These are phyloP conservation scores for Nesidiocoris tenuis DNA, from an alignment of 2,888 invertebrate genomes.

Conservation along the genomic window DNA sequence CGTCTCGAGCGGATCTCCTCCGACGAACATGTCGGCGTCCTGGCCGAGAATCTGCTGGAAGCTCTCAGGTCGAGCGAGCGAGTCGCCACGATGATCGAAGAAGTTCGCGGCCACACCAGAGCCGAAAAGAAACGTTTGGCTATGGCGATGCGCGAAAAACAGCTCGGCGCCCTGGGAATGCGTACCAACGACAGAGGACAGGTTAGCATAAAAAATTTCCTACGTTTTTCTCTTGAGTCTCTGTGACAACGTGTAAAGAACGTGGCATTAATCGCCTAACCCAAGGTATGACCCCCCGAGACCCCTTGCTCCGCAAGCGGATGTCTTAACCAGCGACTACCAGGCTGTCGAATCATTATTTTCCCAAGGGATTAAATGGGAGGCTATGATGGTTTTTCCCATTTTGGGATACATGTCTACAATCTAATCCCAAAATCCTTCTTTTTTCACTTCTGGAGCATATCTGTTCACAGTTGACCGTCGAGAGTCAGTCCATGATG, in stretches of 20 bases:
- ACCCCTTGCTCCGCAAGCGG: too few species aligned
- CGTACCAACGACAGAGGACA: slow-evolving; percentile 96
- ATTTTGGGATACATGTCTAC: too few species aligned
- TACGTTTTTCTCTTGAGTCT: too few species aligned
- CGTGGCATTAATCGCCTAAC: too few species aligned
- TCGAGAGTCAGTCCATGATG: slow-evolving; percentile 77
- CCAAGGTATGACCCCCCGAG: too few species aligned
- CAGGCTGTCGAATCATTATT: too few species aligned
- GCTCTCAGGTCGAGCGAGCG: slow-evolving; percentile 75
- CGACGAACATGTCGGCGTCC: slow-evolving; percentile 93
- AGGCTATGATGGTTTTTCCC: too few species aligned
- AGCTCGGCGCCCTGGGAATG: slow-evolving; percentile 91
- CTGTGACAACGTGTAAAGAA: too few species aligned
- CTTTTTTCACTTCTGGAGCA: too few species aligned
- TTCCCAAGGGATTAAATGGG: too few species aligned
- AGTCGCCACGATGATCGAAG: slow-evolving; percentile 83
- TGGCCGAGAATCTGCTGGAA: slow-evolving; percentile 93
- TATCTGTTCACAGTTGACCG: slow-evolving; percentile 78
- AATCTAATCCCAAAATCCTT: too few species aligned
- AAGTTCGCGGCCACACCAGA: slow-evolving; percentile 89
- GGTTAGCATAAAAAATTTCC: slow-evolving; percentile 57
- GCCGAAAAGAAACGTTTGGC: slow-evolving; percentile 96
- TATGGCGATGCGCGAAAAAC: slow-evolving; percentile 96
- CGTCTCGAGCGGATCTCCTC: slow-evolving; percentile 95
- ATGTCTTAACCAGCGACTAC: too few species aligned